Base-by-base conservation (phyloP, 2,888 invertebrate species). In the Dermolepida albohirtum region DNA sequence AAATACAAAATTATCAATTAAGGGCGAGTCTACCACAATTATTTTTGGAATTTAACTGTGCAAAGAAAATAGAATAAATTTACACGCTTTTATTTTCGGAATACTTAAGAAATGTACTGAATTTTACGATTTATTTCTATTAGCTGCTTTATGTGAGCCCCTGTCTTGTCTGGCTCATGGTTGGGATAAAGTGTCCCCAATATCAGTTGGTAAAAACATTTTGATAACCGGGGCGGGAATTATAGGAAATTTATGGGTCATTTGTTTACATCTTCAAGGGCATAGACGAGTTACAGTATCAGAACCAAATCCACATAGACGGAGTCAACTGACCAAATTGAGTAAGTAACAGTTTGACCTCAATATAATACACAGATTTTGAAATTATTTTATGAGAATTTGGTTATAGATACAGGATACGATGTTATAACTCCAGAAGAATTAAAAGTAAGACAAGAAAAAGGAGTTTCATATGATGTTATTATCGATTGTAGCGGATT, bases 401-500 rank as follows among this genome's bases (percentile, higher is more conserved):
- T 27, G 2, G 14, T 29, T 59, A 1, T 79, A 89, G 91, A 87
- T 29, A 86, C 89, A 39, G 89, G 88, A 11, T 91, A 82, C 79
- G 81, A 86, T 11, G 79, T 87, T 0, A 75, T 87, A 0, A 84
- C 85, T 2, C 91, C 91, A 0, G 84, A 85, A 2, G 83, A 87
- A 2, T 75, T 91, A 68, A 64, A 55, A 54, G 14, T 11, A 85
- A 84, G 5, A 81, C 83, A 0, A 77, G 77, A 29, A 76, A 79
- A 66, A 50, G 66, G n/a, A 70, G 75, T n/a, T 50, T 73, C 83
- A 0, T 90, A 87, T 73, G 90, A 92, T 74, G 82, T 91, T 44
- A 87, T 89, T 10, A 85, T 92, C 11, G 92, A 92, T 72, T 92
- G 92, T 76, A 91, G 91, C 77, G 92, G 92, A 78, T 89, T 86